Percentiles rank a stretch among this genome's conserved stretches.
phyloP scores from a whole-genome alignment of 2,888 invertebrate species.

The Aphrophora alni region DNA sequence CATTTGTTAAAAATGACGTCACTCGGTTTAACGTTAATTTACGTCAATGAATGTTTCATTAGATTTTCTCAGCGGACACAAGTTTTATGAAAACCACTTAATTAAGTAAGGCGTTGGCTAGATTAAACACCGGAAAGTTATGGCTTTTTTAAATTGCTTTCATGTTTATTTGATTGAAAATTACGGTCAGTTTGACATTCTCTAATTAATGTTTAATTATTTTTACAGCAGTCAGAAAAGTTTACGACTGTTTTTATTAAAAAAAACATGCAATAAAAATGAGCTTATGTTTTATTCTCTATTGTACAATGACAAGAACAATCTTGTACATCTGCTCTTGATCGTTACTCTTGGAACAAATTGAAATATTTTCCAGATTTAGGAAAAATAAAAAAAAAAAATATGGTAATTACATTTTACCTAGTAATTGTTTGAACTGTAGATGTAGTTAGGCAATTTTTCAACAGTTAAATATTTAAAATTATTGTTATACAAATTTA shows the following conservation, averaged over 20 bases:
- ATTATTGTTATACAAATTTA: too few species aligned
- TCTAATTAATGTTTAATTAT: neutral
- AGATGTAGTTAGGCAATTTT: too few species aligned
- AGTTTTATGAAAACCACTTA: neutral
- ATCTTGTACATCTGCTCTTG: too few species aligned
- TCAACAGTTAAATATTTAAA: too few species aligned
- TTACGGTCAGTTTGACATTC: neutral
- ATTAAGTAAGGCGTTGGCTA: neutral
- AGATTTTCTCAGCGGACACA: neutral
- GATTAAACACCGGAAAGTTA: conserved; percentile 5
- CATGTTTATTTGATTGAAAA: conserved; percentile 4
- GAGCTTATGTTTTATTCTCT: too few species aligned
- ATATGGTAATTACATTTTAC: too few species aligned
- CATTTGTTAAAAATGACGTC: neutral
- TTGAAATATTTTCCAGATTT: too few species aligned
- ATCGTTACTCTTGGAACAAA: too few species aligned
- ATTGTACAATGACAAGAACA: too few species aligned
- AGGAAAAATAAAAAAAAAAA: too few species aligned
- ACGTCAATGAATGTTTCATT: conserved; percentile 5
- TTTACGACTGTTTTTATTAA: neutral
- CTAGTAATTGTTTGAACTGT: too few species aligned
- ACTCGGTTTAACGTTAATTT: neutral
- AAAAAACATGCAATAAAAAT: too few species aligned
- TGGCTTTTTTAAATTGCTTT: neutral
- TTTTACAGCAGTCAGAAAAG: neutral